Evolutionary conservation across 2,797 vertebrate species (phyloP).

Genomic region (Hapalemur alaotrensis): DNA sequence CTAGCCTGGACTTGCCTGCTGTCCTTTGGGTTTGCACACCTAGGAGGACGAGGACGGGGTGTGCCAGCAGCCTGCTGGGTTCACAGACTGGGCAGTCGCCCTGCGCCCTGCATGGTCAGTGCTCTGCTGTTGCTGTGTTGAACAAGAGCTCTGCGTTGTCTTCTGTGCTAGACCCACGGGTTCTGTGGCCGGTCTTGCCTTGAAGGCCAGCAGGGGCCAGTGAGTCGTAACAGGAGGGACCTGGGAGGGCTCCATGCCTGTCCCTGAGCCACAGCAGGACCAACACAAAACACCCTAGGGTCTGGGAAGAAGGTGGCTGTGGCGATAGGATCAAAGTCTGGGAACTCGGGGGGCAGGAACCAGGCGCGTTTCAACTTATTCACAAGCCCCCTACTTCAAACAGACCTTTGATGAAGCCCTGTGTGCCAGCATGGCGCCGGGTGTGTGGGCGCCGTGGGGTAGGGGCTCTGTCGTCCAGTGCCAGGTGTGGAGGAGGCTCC

Average conservation of each 20-base stretch:
- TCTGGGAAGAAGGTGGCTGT: background rate
- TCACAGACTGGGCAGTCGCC: accelerated
- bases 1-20: background rate
- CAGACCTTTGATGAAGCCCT: background rate
- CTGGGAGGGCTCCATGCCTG: background rate
- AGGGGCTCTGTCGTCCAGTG: accelerated
- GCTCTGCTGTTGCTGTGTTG: background rate
- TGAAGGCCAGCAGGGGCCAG: background rate
- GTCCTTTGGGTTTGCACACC: background rate
- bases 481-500: background rate
- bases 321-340: background rate
- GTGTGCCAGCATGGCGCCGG: background rate
- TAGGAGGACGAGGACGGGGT: background rate
- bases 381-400: background rate
- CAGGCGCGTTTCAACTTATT: background rate
- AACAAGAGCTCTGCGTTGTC: background rate
- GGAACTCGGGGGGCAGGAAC: background rate
- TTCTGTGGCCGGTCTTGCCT: background rate
- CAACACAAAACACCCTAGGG: too few species aligned
- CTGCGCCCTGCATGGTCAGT: accelerated
- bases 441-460: background rate
- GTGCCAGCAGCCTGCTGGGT: accelerated
- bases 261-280: background rate
- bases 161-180: background rate
- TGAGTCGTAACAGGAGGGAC: background rate